phyloP scores from a whole-genome alignment of 2,113 vertebrate genomes.

The Variabilichromis moorii region DNA sequence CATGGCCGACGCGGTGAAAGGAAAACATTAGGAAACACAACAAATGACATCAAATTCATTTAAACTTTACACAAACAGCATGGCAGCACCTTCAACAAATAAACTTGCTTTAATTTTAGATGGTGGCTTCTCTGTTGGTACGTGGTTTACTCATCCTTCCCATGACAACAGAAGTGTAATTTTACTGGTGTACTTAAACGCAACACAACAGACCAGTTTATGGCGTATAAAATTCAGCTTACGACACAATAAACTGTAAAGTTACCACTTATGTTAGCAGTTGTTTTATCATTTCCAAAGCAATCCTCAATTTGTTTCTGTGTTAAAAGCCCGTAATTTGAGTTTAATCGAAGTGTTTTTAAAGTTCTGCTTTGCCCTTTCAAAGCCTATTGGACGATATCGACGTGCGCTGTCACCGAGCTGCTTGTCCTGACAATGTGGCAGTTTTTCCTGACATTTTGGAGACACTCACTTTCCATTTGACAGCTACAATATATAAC shows the following conservation, averaged over 20 bases:
- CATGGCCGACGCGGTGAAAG: fast-evolving
- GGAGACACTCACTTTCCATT: slow-evolving; percentile 4
- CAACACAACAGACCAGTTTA: not conserved
- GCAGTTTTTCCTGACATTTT: slow-evolving; percentile 27
- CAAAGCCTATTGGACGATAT: not conserved
- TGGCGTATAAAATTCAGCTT: not conserved
- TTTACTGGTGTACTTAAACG: not conserved
- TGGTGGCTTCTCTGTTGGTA: not conserved
- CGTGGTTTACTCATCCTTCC: not conserved
- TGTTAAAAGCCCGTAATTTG: not conserved
- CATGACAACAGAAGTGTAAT: not conserved
- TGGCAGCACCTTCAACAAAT: not conserved
- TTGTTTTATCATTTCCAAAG: not conserved
- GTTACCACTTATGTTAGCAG: not conserved
- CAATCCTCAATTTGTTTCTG: not conserved
- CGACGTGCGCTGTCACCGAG: not conserved
- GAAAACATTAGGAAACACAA: not conserved
- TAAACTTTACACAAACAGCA: not conserved
- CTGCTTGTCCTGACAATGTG: not conserved
- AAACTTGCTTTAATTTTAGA: not conserved
- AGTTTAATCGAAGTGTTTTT: not conserved
- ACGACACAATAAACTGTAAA: not conserved
- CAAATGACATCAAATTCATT: not conserved
- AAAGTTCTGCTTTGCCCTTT: not conserved
- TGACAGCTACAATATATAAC: slow-evolving; percentile 29